Evolutionary conservation across 2,113 vertebrate genomes (phyloP), one percentile per base, ranked within the genome.

Genomic region (Macquaria australasica): DNA sequence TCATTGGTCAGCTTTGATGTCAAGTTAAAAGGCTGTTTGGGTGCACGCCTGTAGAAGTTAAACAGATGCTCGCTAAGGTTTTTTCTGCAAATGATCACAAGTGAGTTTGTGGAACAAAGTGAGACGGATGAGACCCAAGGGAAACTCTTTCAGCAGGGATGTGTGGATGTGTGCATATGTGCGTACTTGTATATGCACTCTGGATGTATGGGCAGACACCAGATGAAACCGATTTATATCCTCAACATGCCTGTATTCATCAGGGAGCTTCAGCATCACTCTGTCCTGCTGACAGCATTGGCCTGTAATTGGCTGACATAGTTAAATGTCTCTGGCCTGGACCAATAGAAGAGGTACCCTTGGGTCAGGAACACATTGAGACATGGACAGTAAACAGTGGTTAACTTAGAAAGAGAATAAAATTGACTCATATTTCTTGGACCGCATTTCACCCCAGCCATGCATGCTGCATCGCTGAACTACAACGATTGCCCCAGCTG

Each of bases 41-140:
- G 72, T 16, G 20, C 23, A 82, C 82, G 88, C 59, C 60, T 85
- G 79, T 74, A 76, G 70, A 48, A 89, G 83, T 87, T 89, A 87
- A 94, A 90, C 91, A 91, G 84, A 91, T 90, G 81, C 87, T 91
- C 59, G 50, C 43, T 80, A 14, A 60, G 75, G 58, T 37, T 74
- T 79, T 85, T 83, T 74, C 80, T 85, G 80, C 89, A 86, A 87
- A 88, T 18, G 56, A 88, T 93, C 84, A 78, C 43, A 79, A 86
- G 85, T 37, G 71, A 91, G 85, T 92, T 90, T 91, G 84, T 85
- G 90, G 85, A 94, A 89, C 92, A 90, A 92, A 95, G 93, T 95
- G 91, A 95, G 89, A 95, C 83, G 55, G 86, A 94, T 90, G 92
- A 89, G 91, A 90, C 93, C 87, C 90, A 10, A 16, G 90, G 89